Evolutionary conservation across 2,888 invertebrate genomes (phyloP), one percentile per base, ranked within the genome.

Genomic region (Dolomedes plantarius): DNA sequence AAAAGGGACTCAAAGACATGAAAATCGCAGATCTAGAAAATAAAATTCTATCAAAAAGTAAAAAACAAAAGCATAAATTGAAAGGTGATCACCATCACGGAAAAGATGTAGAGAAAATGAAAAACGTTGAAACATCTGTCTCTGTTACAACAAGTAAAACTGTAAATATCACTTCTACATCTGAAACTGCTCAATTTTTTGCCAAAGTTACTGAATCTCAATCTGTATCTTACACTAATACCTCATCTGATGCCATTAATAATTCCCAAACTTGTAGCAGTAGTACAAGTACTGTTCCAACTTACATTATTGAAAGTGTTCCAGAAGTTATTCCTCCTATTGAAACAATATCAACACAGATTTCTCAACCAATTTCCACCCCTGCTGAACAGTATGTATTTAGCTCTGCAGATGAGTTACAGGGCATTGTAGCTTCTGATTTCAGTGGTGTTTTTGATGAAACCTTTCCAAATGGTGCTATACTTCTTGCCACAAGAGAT

Each of bases 371-470:
- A 31, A 56, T 80, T 62, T 67, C 80, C 29, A 36, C 75, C 77
- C 88, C 88, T 75, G 67, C 85, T 23, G 56, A 56, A 23, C 56
- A 56, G 23, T 56, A 56, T 23, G 75, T 85, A n/a, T 88, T 88
- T 50, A 73, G 72, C 27, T 68, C 65, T 78, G 46, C 81, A 50
- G 88, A 87, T 62, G 81, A 87, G 28, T 82, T 83, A 13, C 85
- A 75, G 46, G 65, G 71, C 41, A 16, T 86, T 11, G 80, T 87
- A 32, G 56, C 87, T 16, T 65, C 69, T 64, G 81, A 86, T 11
- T 86, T 78, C 65, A 50, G 72, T 36, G 82, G 87, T 36, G 82
- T 76, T 7, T 88, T 86, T 71, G 86, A 87, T 1, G 86, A 87
- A 39, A 46, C 81, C 0, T 85, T 87, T 62, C 41, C 88, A 29